phyloP scores from a whole-genome alignment of 2,113 vertebrate species.

The Ornithorhynchus anatinus region DNA sequence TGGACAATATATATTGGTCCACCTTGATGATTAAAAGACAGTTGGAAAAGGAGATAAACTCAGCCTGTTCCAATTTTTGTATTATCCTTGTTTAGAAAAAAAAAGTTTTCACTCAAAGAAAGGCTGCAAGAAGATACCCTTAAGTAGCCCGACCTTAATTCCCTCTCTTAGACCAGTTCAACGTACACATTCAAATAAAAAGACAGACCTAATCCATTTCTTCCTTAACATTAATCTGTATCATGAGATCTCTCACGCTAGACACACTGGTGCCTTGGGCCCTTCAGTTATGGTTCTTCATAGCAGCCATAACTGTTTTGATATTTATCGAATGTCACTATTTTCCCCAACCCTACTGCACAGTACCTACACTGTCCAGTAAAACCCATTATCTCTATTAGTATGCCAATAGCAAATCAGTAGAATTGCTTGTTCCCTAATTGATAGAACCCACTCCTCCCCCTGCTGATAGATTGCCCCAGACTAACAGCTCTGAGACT shows the following conservation, averaged over 20 bases:
- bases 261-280: slow-evolving; percentile 48
- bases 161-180: too few species aligned
- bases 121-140: too few species aligned
- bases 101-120: too few species aligned
- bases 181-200: slow-evolving; percentile 16
- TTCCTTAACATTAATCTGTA: slow-evolving; percentile 27
- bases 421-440: slow-evolving; percentile 81
- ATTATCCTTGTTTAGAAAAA: too few species aligned
- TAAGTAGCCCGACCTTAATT: too few species aligned
- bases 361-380: slow-evolving; percentile 69
- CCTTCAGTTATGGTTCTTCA: slow-evolving; percentile 22
- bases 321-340: slow-evolving; percentile 68
- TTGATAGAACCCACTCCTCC: slow-evolving; percentile 75
- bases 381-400: slow-evolving; percentile 83
- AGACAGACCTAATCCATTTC: slow-evolving; percentile 25
- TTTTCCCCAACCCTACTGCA: slow-evolving; percentile 62
- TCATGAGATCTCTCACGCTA: slow-evolving; percentile 38
- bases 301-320: slow-evolving; percentile 57
- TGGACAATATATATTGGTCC: too few species aligned
- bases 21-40: too few species aligned
- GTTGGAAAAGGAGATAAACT: too few species aligned
- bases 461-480: slow-evolving; percentile 77
- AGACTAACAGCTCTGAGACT: slow-evolving; percentile 69
- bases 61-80: too few species aligned
- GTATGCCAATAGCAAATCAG: slow-evolving; percentile 76